These are phyloP conservation scores for Eupelmus urozonus DNA, from an alignment of 2,888 invertebrate genomes.

Conservation along the genomic window DNA sequence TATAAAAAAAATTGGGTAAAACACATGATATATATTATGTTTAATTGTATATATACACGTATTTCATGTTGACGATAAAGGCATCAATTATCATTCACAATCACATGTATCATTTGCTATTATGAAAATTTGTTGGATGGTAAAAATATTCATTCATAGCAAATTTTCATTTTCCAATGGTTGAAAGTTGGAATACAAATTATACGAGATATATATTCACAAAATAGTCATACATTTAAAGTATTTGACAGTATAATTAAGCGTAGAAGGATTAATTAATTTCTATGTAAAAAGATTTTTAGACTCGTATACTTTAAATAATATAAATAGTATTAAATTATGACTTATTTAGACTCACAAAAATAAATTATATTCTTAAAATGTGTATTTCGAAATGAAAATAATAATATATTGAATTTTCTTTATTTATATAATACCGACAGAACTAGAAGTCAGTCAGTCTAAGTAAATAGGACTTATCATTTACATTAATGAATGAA, in stretches of 20 bases:
- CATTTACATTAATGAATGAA: conserved; percentile 30
- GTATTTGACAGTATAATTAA: conserved; percentile 37
- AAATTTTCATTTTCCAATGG: conserved; percentile 50
- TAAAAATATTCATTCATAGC: conserved; percentile 33
- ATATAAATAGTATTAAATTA: conserved; percentile 33
- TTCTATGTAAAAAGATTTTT: conserved; percentile 51
- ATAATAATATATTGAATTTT: conserved; percentile 8
- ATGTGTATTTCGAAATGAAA: conserved; percentile 44
- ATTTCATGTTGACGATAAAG: conserved; percentile 34
- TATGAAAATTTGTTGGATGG: conserved; percentile 40
- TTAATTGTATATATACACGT: conserved; percentile 52
- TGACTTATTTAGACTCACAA: conserved; percentile 35
- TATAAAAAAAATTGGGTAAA: conserved; percentile 35
- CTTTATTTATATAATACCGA: conserved; percentile 19
- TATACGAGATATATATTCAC: conserved; percentile 5
- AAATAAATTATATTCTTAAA: conserved; percentile 50
- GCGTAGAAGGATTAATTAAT: conserved; percentile 35
- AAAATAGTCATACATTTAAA: conserved; percentile 43
- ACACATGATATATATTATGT: conserved; percentile 50
- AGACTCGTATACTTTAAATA: conserved; percentile 33
- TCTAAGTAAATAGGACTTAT: conserved; percentile 9
- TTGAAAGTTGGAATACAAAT: conserved; percentile 11
- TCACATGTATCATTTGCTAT: conserved; percentile 33
- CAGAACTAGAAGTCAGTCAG: conserved; percentile 19
- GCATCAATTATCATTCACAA: conserved; percentile 36